Evolutionary conservation across 2,888 invertebrate genomes (phyloP).

Genomic region (Cabera pusaria): DNA sequence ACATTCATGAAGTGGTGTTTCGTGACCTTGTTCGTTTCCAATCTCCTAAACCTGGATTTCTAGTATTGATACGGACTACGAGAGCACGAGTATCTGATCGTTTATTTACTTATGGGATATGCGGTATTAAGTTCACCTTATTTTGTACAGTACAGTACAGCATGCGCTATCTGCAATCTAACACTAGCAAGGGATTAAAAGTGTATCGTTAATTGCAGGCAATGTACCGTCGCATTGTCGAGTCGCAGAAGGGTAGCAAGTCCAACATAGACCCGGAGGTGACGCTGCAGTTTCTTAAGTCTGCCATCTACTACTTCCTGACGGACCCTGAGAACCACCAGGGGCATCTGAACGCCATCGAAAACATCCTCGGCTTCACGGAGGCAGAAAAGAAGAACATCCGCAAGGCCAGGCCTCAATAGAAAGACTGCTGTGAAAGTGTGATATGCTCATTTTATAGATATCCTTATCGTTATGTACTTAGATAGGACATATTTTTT

Average conservation of each 20-base stretch:
- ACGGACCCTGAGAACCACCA: conserved; percentile 95
- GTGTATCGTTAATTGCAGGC: too few species aligned
- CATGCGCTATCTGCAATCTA: too few species aligned
- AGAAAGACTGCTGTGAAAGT: conserved; percentile 67
- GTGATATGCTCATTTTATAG: conserved; percentile 67
- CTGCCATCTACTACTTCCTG: conserved; percentile 95
- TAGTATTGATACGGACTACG: too few species aligned
- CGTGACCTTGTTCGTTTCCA: too few species aligned
- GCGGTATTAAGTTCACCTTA: too few species aligned
- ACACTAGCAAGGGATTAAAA: too few species aligned
- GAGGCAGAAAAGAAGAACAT: conserved; percentile 91
- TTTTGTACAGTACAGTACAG: too few species aligned
- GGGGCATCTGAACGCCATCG: conserved; percentile 94
- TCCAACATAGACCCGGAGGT: conserved; percentile 94
- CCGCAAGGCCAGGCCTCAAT: conserved; percentile 85
- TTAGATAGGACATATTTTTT: conserved; percentile 47
- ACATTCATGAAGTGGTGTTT: too few species aligned
- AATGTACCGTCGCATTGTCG: conserved; percentile 92
- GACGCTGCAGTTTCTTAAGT: conserved; percentile 95
- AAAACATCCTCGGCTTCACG: conserved; percentile 95
- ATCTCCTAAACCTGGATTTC: too few species aligned
- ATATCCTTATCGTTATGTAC: conserved; percentile 40
- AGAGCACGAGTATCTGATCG: too few species aligned
- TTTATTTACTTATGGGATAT: too few species aligned
- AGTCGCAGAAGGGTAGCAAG: conserved; percentile 88